These are phyloP conservation scores for Auanema sp. DNA, from an alignment of 2,888 invertebrate genomes.

Conservation along the genomic window DNA sequence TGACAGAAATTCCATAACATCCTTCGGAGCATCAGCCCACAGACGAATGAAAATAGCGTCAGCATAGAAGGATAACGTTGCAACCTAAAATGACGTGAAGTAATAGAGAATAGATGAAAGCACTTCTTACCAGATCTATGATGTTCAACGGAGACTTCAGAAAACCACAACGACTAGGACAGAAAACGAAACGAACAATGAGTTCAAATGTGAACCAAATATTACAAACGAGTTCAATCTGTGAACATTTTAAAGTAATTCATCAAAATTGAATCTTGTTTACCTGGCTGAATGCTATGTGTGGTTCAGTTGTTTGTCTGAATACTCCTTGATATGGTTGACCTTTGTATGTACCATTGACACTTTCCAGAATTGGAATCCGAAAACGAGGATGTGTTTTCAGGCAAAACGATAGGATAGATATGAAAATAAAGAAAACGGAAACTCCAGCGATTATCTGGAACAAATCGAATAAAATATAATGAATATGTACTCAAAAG, in stretches of 20 bases:
- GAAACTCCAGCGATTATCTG: slow-evolving; percentile 92
- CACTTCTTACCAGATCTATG: slow-evolving; percentile 77
- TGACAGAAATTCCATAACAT: slow-evolving; percentile 87
- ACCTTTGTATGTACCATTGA: slow-evolving; percentile 37
- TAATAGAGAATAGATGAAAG: not conserved
- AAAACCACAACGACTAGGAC: slow-evolving; percentile 75
- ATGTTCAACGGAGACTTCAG: slow-evolving; percentile 86
- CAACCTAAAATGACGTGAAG: slow-evolving; percentile 67
- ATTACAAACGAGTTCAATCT: slow-evolving; percentile 77
- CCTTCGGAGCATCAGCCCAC: slow-evolving; percentile 65
- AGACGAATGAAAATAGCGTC: slow-evolving; percentile 68
- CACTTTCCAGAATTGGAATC: slow-evolving; percentile 46
- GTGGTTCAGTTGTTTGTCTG: slow-evolving; percentile 51
- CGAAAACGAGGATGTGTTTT: slow-evolving; percentile 97
- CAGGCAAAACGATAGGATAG: slow-evolving; percentile 90
- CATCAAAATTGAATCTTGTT: not conserved
- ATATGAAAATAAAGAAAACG: slow-evolving; percentile 93
- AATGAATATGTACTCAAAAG: not conserved
- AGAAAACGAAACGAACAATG: slow-evolving; percentile 81
- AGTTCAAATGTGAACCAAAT: slow-evolving; percentile 94
- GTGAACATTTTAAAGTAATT: slow-evolving; percentile 4
- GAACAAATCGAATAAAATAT: slow-evolving; percentile 43
- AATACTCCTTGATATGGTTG: slow-evolving; percentile 27
- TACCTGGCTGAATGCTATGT: slow-evolving; percentile 52
- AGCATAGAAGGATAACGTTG: slow-evolving; percentile 88